A percentile compares a stretch with the other conserved stretches of the same genome.
These are phyloP conservation scores for Cremastinae sp. DNA, from an alignment of 2,888 invertebrate genomes.

Conservation along the genomic window DNA sequence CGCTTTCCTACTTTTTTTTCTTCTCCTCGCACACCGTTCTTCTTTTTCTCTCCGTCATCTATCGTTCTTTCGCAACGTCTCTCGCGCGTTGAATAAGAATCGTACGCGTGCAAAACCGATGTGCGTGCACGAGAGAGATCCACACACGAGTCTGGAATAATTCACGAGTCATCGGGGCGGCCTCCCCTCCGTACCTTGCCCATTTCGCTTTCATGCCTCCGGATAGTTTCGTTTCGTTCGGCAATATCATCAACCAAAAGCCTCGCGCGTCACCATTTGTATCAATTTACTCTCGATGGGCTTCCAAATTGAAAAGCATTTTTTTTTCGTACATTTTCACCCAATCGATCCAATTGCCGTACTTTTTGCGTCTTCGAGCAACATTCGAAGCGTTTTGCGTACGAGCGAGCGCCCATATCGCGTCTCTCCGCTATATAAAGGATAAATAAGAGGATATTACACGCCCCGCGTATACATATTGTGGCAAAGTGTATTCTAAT, in stretches of 20 bases:
- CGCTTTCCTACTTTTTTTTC: constrained; percentile 27
- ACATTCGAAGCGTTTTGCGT: no score
- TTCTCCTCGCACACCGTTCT: constrained; percentile 12
- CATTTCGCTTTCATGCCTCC: constrained; percentile 15
- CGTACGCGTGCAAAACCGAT: background rate
- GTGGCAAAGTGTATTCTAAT: constrained; percentile 48
- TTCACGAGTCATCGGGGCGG: constrained; percentile 33
- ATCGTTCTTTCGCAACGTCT: no score
- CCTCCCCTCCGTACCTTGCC: constrained; percentile 9
- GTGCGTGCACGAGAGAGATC: constrained; percentile 38
- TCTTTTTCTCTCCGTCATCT: no score
- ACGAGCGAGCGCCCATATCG: no score
- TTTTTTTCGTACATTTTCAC: no score
- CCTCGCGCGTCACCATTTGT: no score
- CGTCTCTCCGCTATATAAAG: no score
- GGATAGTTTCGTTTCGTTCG: constrained; percentile 20
- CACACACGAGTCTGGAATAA: constrained; percentile 34
- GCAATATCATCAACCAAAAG: constrained; percentile 16
- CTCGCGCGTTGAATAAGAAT: no score
- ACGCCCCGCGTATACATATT: constrained; percentile 13
- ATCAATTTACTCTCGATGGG: no score
- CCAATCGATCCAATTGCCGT: no score
- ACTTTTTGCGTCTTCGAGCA: no score
- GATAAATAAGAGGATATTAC: constrained; percentile 9
- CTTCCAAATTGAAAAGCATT: no score